Evolutionary conservation across 2,113 vertebrate genomes (phyloP).

Genomic region (Spea multiplicata): DNA sequence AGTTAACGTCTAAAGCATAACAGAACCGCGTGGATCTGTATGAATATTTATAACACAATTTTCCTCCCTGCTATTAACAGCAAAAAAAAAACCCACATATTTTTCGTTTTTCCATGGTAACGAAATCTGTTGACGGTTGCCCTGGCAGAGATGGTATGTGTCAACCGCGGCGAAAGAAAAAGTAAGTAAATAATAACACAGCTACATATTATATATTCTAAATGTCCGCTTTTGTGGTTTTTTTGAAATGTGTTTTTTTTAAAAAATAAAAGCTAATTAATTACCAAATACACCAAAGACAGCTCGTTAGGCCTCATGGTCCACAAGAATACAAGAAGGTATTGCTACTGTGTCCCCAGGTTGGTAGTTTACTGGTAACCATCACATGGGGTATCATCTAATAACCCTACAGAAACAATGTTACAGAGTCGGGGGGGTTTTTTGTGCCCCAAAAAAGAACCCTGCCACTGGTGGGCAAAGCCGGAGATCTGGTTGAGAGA

Average conservation of each 20-base stretch:
- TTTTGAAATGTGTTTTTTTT: not conserved
- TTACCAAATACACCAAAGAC: not conserved
- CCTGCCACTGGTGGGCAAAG: too few relatives aligned
- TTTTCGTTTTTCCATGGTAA: slow-evolving; percentile 10
- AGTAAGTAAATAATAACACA: not conserved
- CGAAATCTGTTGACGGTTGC: slow-evolving; percentile 1
- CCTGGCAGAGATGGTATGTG: not conserved
- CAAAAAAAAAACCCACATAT: not conserved
- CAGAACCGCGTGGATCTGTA: not conserved
- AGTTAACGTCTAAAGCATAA: not conserved
- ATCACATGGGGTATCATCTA: too few relatives aligned
- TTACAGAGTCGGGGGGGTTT: too few relatives aligned
- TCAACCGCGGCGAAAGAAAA: not conserved
- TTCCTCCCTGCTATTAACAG: slow-evolving; percentile 8
- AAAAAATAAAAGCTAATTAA: not conserved
- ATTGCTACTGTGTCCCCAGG: too few relatives aligned
- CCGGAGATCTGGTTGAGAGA: too few relatives aligned
- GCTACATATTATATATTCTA: not conserved
- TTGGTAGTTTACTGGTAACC: too few relatives aligned
- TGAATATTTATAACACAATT: slow-evolving; percentile 23
- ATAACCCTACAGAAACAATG: too few relatives aligned
- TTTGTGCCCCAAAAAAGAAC: too few relatives aligned
- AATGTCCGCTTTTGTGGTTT: not conserved
- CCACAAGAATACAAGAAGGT: too few relatives aligned
- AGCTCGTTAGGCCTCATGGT: not conserved